These are phyloP conservation scores for Penaeus monodon DNA, from an alignment of 2,888 invertebrate species.

Conservation along the genomic window DNA sequence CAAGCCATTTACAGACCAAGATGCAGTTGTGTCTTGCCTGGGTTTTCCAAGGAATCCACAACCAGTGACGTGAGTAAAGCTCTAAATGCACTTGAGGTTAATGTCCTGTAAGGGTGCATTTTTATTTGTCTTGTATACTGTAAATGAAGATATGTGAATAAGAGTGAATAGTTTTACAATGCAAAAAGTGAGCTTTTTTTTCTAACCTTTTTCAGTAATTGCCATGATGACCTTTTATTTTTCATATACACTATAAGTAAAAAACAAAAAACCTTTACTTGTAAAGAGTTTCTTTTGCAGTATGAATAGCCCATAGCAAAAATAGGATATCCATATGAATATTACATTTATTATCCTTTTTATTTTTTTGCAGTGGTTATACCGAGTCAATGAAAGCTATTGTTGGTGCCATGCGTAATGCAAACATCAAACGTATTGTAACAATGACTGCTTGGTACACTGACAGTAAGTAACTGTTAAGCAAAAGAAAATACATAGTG, in stretches of 20 bases:
- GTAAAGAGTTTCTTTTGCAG: too few species aligned
- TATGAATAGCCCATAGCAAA: too few species aligned
- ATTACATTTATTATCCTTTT: not conserved
- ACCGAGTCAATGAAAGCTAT: slow-evolving; percentile 59
- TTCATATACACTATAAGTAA: too few species aligned
- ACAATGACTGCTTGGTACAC: slow-evolving; percentile 65
- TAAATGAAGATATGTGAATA: not conserved
- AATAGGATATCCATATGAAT: too few species aligned
- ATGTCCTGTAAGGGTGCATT: too few species aligned
- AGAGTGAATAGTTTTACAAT: not conserved
- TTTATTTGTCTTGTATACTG: not conserved
- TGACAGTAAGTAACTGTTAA: slow-evolving; percentile 46
- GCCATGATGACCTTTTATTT: not conserved
- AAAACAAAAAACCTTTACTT: too few species aligned
- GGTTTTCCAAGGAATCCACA: slow-evolving; percentile 59
- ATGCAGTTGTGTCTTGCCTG: slow-evolving; percentile 65
- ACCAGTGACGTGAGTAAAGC: slow-evolving; percentile 58
- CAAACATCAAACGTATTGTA: slow-evolving; percentile 52
- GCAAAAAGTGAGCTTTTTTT: not conserved
- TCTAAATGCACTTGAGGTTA: not conserved
- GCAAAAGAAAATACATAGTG: not conserved
- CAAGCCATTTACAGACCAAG: slow-evolving; percentile 52
- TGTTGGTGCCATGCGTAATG: slow-evolving; percentile 49
- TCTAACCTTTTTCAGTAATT: not conserved
- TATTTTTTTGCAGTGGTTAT: slow-evolving; percentile 61